A percentile compares a stretch with the other conserved stretches of the same genome.
Conservation (phyloP, 2,113 vertebrate species). For the Uria aalge region DNA sequence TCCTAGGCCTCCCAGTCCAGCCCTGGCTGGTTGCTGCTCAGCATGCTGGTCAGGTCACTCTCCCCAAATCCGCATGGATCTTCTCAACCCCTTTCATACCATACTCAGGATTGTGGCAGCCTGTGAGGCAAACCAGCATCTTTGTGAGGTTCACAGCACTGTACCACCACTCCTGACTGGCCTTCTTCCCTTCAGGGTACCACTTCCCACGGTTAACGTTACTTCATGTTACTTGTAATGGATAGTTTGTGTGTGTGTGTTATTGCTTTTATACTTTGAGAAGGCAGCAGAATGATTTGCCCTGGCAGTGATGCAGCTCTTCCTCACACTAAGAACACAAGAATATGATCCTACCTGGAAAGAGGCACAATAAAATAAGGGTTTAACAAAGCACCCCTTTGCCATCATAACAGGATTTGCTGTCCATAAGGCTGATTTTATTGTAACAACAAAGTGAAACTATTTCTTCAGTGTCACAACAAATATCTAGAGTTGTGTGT, state of each 20-base stretch:
- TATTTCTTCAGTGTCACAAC: neutral
- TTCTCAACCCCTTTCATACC: neutral
- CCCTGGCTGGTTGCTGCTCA: neutral
- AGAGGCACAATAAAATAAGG: neutral
- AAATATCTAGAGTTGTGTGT: neutral
- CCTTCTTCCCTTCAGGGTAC: neutral
- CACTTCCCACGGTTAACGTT: neutral
- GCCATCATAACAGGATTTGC: neutral
- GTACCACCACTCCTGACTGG: neutral
- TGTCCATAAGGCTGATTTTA: neutral
- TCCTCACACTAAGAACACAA: neutral
- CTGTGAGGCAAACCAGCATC: neutral
- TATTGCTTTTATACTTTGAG: neutral
- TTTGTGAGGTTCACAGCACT: neutral
- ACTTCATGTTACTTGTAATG: neutral
- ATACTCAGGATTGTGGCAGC: neutral
- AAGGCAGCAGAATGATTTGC: neutral
- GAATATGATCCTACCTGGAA: neutral
- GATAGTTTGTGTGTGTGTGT: neutral
- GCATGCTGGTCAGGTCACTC: neutral
- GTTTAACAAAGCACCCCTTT: neutral
- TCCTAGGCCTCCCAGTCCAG: neutral
- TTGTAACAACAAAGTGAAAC: neutral
- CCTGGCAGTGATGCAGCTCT: neutral
- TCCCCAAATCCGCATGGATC: fast-evolving